A percentile compares a stretch with the other conserved stretches of the same genome.
Evolutionary conservation across 2,113 vertebrate genomes (phyloP).

Genomic region (Trematomus loennbergii): DNA sequence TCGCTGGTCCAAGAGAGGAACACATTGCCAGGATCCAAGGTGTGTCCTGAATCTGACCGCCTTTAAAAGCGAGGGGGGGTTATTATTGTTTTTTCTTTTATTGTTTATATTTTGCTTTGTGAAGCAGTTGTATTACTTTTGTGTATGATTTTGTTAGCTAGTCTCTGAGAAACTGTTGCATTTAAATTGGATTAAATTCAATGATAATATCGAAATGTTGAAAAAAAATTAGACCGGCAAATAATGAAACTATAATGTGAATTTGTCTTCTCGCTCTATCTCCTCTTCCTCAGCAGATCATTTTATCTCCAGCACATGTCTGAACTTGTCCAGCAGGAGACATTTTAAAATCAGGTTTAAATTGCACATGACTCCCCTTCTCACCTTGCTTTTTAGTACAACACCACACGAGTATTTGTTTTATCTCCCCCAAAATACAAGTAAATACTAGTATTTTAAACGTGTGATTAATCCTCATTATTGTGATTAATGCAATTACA

Average conservation of each 20-base stretch:
- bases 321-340: conserved; percentile 50
- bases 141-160: background rate
- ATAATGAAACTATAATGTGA: background rate
- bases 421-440: no score
- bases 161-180: background rate
- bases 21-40: background rate
- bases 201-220: background rate
- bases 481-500: background rate
- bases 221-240: background rate
- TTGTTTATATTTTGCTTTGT: no score
- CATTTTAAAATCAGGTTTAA: conserved; percentile 59
- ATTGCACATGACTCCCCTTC: conserved; percentile 40
- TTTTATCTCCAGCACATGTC: conserved; percentile 44
- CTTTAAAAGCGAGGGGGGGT: background rate
- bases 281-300: conserved; percentile 11
- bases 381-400: conserved; percentile 5
- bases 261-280: background rate
- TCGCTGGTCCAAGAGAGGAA: background rate
- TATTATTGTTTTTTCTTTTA: no score
- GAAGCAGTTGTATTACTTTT: no score
- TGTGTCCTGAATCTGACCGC: background rate
- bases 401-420: no score
- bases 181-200: background rate
- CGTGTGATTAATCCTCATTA: no score
- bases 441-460: no score